Conservation (phyloP, 2,797 vertebrate species). For the Myotis myotis region DNA sequence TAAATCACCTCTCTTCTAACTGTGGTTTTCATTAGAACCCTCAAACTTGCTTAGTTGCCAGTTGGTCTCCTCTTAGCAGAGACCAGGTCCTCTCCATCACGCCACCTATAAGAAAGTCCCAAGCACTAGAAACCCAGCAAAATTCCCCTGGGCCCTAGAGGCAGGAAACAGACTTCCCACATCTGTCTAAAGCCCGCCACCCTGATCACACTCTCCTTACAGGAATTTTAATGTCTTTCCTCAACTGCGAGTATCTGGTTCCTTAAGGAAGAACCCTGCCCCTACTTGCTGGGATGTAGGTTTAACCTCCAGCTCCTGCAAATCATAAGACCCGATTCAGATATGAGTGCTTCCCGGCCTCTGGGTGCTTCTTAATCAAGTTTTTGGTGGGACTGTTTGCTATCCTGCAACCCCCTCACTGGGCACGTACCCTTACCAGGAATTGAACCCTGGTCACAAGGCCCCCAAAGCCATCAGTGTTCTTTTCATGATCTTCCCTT, state of each 20-base stretch:
- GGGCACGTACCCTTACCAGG: too few species aligned
- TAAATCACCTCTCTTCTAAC: neutral
- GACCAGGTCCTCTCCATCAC: neutral
- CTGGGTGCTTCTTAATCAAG: neutral
- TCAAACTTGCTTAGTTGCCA: neutral
- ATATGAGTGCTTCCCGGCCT: neutral
- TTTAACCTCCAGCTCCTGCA: neutral
- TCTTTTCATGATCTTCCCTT: neutral
- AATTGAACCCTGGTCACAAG: neutral
- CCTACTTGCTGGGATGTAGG: neutral
- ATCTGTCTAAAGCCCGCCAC: neutral
- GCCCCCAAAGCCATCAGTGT: rapidly evolving
- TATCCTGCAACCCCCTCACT: neutral
- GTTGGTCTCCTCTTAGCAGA: neutral
- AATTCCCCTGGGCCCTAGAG: neutral
- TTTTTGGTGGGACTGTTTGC: neutral
- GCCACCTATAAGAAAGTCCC: neutral
- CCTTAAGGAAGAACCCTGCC: neutral
- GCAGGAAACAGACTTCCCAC: neutral
- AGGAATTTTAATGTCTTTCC: neutral
- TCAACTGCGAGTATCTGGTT: neutral
- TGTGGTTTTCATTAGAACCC: neutral
- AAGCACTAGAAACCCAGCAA: neutral
- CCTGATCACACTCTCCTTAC: neutral
- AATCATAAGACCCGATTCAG: neutral